A percentile compares a stretch with the other conserved stretches of the same genome.
Evolutionary conservation across 2,113 vertebrate species (phyloP).

Genomic region (Salvelinus sp.): DNA sequence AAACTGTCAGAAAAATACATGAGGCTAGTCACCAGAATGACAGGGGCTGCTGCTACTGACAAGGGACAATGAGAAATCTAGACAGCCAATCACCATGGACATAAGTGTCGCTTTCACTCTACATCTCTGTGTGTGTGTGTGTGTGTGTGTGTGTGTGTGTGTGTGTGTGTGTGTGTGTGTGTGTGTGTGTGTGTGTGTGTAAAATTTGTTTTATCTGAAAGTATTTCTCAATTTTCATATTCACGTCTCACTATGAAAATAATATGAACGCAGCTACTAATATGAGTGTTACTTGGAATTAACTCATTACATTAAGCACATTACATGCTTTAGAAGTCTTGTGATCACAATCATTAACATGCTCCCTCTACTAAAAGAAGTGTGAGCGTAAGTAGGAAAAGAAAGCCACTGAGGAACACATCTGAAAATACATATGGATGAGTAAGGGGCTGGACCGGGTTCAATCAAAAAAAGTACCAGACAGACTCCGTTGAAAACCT

Average conservation of each 20-base stretch:
- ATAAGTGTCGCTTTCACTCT: not conserved
- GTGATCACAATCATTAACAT: not conserved
- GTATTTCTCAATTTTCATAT: slow-evolving; percentile 15
- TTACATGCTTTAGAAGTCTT: not conserved
- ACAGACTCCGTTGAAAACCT: not conserved
- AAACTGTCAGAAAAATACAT: not conserved
- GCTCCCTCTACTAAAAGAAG: not conserved
- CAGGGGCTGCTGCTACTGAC: not conserved
- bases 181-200: too few species aligned
- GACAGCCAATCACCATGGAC: not conserved
- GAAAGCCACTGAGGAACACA: slow-evolving; percentile 35
- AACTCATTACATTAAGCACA: slow-evolving; percentile 43
- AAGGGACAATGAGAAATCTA: slow-evolving; percentile 22
- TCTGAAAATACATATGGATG: slow-evolving; percentile 64
- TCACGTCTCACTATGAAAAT: not conserved
- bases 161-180: too few species aligned
- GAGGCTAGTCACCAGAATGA: not conserved
- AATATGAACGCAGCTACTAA: slow-evolving; percentile 15
- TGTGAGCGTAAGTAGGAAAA: slow-evolving; percentile 38
- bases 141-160: not conserved
- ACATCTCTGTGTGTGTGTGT: not conserved
- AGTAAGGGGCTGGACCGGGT: slow-evolving; percentile 47
- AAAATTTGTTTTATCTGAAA: too few species aligned
- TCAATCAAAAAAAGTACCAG: slow-evolving; percentile 42
- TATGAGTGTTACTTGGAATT: slow-evolving; percentile 43